Conservation (phyloP, 1,140 invertebrate genomes). For the Scylla paramamosain region DNA sequence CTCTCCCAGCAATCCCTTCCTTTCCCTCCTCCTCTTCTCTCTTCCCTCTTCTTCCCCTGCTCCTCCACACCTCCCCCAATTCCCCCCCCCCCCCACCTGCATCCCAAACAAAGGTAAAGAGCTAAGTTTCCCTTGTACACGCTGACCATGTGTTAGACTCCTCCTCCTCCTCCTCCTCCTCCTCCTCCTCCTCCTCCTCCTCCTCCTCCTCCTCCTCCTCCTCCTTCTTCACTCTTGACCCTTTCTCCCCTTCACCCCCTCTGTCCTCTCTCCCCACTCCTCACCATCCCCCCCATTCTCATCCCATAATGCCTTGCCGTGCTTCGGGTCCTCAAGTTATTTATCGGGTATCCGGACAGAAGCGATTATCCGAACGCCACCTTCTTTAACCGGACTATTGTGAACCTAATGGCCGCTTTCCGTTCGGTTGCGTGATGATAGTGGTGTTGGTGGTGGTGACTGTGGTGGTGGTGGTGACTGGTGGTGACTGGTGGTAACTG, state of each 20-base stretch:
- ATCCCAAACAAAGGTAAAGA: background rate
- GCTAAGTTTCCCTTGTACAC: background rate
- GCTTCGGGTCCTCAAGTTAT: background rate
- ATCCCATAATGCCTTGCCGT: background rate
- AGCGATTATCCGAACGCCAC: background rate
- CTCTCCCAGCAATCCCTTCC: background rate
- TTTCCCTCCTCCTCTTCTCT: background rate
- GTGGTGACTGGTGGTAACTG: background rate
- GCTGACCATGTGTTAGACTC: background rate
- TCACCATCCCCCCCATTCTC: background rate
- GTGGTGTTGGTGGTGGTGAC: conserved; percentile 1
- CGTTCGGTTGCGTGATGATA: background rate
- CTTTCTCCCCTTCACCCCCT: background rate
- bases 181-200: conserved; percentile 27
- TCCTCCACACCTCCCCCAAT: background rate
- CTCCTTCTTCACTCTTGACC: background rate
- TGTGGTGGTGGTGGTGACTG: background rate
- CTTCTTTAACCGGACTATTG: background rate
- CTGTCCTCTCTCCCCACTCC: background rate
- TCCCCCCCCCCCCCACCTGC: background rate
- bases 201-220: background rate
- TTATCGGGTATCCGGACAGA: background rate
- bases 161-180: background rate
- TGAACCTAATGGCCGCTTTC: background rate
- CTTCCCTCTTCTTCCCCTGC: too few species aligned